phyloP scores from a whole-genome alignment of 2,113 vertebrate species.

The Phalacrocorax aristotelis region DNA sequence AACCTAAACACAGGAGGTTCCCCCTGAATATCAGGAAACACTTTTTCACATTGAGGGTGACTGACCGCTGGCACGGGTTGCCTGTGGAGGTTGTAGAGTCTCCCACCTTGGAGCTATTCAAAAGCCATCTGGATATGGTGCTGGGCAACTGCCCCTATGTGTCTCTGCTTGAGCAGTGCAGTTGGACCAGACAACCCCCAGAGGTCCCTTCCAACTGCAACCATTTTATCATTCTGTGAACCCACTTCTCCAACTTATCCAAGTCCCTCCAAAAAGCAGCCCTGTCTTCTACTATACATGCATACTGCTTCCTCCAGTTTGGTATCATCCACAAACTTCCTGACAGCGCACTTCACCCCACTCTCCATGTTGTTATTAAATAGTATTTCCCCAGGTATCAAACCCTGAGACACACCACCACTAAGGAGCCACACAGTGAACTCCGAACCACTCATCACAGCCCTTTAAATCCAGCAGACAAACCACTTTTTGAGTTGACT shows the following conservation, averaged over 20 bases:
- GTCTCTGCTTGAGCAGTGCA: neutral
- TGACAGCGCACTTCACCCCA: neutral
- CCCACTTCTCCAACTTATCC: neutral
- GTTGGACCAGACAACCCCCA: neutral
- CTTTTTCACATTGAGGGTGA: neutral
- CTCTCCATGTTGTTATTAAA: neutral
- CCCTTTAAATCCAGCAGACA: neutral
- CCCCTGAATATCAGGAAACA: neutral
- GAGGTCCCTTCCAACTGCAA: neutral
- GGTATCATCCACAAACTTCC: neutral
- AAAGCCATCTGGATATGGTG: neutral
- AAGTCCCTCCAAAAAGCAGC: neutral
- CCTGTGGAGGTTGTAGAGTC: neutral
- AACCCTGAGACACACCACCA: fast-evolving
- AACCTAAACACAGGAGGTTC: neutral
- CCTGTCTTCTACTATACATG: neutral
- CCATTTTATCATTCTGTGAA: neutral
- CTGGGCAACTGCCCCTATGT: neutral
- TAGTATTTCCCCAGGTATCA: neutral
- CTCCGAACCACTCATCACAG: neutral
- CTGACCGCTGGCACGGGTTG: neutral
- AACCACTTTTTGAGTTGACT: neutral
- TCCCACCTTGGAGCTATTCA: neutral
- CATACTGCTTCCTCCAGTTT: neutral
- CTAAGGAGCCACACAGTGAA: neutral